A percentile compares a stretch with the other conserved stretches of the same genome.
Evolutionary conservation across 2,113 vertebrate genomes (phyloP).

Genomic region (Cygnus buccinator): DNA sequence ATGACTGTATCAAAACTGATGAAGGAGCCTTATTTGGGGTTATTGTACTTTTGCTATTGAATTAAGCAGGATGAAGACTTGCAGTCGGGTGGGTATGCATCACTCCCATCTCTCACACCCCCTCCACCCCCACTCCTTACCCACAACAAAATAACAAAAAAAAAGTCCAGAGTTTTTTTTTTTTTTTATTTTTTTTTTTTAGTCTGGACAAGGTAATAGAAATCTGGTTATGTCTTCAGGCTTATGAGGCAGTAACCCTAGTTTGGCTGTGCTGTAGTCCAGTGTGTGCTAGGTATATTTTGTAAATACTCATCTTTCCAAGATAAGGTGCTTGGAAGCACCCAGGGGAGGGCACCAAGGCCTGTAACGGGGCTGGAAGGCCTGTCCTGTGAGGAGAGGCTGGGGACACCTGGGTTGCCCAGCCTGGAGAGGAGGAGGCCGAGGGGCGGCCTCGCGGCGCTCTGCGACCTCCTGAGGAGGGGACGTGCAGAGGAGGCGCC

Average conservation of each 20-base stretch:
- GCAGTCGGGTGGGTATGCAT: not conserved
- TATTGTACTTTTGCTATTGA: not conserved
- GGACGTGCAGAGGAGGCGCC: not conserved
- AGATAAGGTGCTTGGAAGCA: not conserved
- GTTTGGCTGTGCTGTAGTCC: not conserved
- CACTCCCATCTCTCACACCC: too few species aligned
- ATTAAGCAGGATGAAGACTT: not conserved
- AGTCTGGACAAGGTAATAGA: not conserved
- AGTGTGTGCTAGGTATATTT: not conserved
- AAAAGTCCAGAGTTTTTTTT: not conserved
- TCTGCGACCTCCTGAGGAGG: not conserved
- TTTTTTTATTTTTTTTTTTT: too few species aligned
- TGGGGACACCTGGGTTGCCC: not conserved
- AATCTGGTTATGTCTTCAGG: not conserved
- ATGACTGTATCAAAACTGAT: not conserved
- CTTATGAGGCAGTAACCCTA: not conserved
- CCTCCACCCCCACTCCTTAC: rapidly evolving
- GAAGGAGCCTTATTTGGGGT: not conserved
- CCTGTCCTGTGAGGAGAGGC: too few species aligned
- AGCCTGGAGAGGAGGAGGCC: not conserved
- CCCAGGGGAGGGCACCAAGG: not conserved
- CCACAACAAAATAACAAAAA: not conserved
- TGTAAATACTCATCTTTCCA: not conserved
- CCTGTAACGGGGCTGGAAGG: not conserved
- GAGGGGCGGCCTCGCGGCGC: not conserved